These are phyloP conservation scores for Aspidiotus rigidus DNA, from an alignment of 2,888 invertebrate species.

Conservation along the genomic window DNA sequence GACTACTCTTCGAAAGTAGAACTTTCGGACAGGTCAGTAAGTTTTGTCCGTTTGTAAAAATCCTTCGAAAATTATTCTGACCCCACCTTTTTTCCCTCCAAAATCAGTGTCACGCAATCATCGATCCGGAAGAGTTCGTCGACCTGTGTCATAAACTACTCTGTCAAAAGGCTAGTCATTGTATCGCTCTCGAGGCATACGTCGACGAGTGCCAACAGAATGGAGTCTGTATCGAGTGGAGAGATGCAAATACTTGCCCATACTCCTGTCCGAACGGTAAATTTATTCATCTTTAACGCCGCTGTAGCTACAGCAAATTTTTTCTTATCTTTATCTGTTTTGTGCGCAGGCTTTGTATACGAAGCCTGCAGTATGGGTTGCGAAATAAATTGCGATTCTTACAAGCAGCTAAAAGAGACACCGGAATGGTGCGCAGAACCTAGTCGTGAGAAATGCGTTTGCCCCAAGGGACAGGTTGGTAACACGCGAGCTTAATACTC, in stretches of 20 bases:
- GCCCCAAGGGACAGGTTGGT: slow-evolving; percentile 61
- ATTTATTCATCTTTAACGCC: no score
- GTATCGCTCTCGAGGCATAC: slow-evolving; percentile 60
- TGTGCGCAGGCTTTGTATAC: slow-evolving; percentile 44
- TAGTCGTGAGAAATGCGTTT: slow-evolving; percentile 71
- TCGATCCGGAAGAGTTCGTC: slow-evolving; percentile 49
- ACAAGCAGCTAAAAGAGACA: slow-evolving; percentile 44
- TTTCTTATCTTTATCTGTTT: not conserved
- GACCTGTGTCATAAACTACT: slow-evolving; percentile 60
- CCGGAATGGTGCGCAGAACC: slow-evolving; percentile 45
- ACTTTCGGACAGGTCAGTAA: slow-evolving; percentile 20
- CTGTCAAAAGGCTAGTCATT: slow-evolving; percentile 53
- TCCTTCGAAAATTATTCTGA: no score
- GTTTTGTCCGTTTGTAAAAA: not conserved
- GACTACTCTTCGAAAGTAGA: slow-evolving; percentile 9
- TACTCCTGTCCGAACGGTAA: slow-evolving; percentile 50
- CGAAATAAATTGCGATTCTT: slow-evolving; percentile 56
- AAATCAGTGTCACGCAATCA: slow-evolving; percentile 58
- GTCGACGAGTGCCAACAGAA: slow-evolving; percentile 59
- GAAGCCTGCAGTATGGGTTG: slow-evolving; percentile 53
- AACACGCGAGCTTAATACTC: no score
- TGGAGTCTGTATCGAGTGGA: slow-evolving; percentile 68
- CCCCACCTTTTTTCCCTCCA: no score
- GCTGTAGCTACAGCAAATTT: not conserved
- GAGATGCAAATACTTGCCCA: slow-evolving; percentile 55